These are phyloP conservation scores for Caenorhabditis macrosperma DNA, from an alignment of 2,888 invertebrate genomes.

Conservation along the genomic window DNA sequence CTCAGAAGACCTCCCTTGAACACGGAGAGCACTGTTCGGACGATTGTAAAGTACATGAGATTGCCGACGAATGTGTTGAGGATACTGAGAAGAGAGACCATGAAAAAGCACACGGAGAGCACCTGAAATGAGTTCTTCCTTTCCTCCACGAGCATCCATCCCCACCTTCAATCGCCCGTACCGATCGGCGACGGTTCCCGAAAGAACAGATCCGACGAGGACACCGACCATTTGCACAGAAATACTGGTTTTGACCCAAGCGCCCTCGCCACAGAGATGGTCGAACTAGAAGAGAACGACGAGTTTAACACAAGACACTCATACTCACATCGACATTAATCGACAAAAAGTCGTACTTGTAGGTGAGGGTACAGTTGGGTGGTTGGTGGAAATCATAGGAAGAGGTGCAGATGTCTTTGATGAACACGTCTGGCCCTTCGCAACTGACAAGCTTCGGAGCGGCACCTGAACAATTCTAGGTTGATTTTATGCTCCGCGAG, in stretches of 20 bases:
- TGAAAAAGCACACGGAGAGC: slow-evolving; percentile 56
- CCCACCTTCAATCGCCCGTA: slow-evolving; percentile 62
- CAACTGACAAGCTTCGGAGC: slow-evolving; percentile 59
- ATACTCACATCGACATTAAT: slow-evolving; percentile 65
- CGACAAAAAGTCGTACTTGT: slow-evolving; percentile 64
- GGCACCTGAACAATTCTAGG: slow-evolving; percentile 60
- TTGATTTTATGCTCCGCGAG: too few species aligned
- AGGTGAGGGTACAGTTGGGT: slow-evolving; percentile 56
- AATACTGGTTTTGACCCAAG: slow-evolving; percentile 72
- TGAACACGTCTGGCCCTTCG: slow-evolving; percentile 35
- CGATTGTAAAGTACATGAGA: slow-evolving; percentile 70
- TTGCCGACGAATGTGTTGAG: slow-evolving; percentile 30
- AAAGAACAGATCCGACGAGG: slow-evolving; percentile 57
- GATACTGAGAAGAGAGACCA: slow-evolving; percentile 50
- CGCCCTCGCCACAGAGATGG: slow-evolving; percentile 68
- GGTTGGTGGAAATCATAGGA: slow-evolving; percentile 47
- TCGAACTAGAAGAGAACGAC: slow-evolving; percentile 60
- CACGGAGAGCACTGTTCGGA: slow-evolving; percentile 71
- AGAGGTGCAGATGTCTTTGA: slow-evolving; percentile 56
- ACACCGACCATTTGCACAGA: slow-evolving; percentile 77
- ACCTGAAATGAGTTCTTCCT: slow-evolving; percentile 34
- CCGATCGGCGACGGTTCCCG: slow-evolving; percentile 62
- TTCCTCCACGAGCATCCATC: neutral
- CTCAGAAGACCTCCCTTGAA: slow-evolving; percentile 77
- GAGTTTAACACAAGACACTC: neutral